These are phyloP conservation scores for Danio jaintianensis DNA, from an alignment of 2,797 vertebrate genomes.

Conservation along the genomic window DNA sequence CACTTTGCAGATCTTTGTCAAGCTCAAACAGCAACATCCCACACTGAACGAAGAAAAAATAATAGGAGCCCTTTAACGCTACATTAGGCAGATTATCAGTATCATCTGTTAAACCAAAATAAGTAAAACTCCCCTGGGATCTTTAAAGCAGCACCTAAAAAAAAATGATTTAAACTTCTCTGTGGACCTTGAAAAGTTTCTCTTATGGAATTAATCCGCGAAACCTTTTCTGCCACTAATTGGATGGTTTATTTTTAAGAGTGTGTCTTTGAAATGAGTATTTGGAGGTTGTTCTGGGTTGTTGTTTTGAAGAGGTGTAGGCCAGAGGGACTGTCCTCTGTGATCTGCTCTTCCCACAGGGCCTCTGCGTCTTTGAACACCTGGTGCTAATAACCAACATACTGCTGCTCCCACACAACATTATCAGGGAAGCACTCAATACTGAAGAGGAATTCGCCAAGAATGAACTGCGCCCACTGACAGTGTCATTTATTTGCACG, in stretches of 20 bases:
- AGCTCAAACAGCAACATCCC: too few relatives aligned
- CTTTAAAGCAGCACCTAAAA: neutral
- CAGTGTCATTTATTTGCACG: conserved; percentile 15
- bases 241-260: conserved; percentile 22
- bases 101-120: conserved; percentile 5
- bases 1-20: too few relatives aligned
- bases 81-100: neutral
- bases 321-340: conserved; percentile 12
- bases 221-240: neutral
- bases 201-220: neutral
- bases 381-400: conserved; percentile 37
- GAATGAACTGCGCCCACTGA: conserved; percentile 7
- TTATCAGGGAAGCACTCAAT: conserved; percentile 8
- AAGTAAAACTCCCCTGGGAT: neutral
- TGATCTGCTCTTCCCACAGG: conserved; percentile 18
- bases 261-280: conserved; percentile 18
- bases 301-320: conserved; percentile 26
- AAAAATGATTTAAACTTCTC: neutral
- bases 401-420: conserved; percentile 21
- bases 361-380: conserved; percentile 12
- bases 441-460: neutral
- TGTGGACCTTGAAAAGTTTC: neutral
- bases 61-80: neutral
- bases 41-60: too few relatives aligned
- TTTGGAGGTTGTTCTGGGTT: conserved; percentile 15